Conservation (phyloP, 2,888 invertebrate genomes). For the Oscheius onirici region DNA sequence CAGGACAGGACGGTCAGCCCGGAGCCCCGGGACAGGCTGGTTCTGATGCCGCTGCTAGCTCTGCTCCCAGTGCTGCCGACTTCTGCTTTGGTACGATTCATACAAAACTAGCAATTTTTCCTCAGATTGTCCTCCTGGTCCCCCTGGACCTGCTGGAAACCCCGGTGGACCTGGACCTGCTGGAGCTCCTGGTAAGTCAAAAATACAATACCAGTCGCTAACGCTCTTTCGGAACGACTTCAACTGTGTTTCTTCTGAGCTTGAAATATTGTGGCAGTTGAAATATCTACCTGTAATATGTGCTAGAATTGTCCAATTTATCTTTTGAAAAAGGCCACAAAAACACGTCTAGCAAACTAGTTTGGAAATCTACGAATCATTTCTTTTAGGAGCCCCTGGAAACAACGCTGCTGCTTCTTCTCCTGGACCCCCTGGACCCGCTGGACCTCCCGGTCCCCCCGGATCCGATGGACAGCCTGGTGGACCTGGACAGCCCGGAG, state of each 20-base stretch:
- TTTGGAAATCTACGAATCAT: too few relatives aligned
- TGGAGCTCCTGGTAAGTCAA: conserved; percentile 31
- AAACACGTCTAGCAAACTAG: too few relatives aligned
- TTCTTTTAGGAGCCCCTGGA: conserved; percentile 35
- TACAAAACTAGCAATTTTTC: too few relatives aligned
- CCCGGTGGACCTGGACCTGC: conserved; percentile 77
- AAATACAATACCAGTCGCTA: too few relatives aligned
- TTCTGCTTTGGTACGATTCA: conserved; percentile 65
- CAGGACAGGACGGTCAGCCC: conserved; percentile 57
- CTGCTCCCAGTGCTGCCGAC: conserved; percentile 43
- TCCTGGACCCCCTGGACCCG: conserved; percentile 60
- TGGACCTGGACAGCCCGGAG: conserved; percentile 56
- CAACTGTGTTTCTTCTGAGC: too few relatives aligned
- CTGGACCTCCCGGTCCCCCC: conserved; percentile 57
- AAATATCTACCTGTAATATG: too few relatives aligned
- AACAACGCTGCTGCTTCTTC: conserved; percentile 72
- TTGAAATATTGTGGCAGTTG: too few relatives aligned
- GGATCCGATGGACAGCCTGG: conserved; percentile 56
- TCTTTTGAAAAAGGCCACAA: too few relatives aligned
- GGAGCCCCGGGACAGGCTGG: conserved; percentile 58
- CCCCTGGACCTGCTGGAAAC: conserved; percentile 56
- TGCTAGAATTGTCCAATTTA: too few relatives aligned
- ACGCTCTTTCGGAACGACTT: too few relatives aligned
- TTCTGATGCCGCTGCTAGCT: conserved; percentile 45
- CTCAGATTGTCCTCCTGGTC: too few relatives aligned